Percentiles rank a stretch among this genome's conserved stretches.
Evolutionary conservation across 2,888 invertebrate genomes (phyloP).

Genomic region (Odontocolon sp.): DNA sequence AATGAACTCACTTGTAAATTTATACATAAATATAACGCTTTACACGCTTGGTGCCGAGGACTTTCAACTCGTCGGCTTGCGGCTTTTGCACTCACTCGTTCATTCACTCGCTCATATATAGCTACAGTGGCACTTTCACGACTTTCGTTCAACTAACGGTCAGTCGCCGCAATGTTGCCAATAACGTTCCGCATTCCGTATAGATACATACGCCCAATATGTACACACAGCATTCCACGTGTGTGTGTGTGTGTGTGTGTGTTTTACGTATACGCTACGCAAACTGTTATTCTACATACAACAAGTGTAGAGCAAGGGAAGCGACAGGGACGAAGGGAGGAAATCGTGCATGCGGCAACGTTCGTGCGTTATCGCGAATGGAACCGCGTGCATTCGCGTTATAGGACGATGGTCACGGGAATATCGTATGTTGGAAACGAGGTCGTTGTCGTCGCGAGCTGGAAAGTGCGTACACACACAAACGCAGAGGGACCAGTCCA

Average conservation of each 20-base stretch:
- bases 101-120: slow-evolving; percentile 41
- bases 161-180: slow-evolving; percentile 16
- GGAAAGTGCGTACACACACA: slow-evolving; percentile 12
- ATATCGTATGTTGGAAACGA: slow-evolving; percentile 47
- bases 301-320: too few relatives aligned
- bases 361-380: slow-evolving; percentile 59
- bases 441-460: slow-evolving; percentile 21
- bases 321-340: slow-evolving; percentile 16
- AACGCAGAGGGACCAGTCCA: not conserved
- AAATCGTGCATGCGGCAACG: slow-evolving; percentile 34
- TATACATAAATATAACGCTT: not conserved
- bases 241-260: not conserved
- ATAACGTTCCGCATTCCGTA: slow-evolving; percentile 15
- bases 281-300: too few relatives aligned
- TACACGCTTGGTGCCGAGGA: not conserved
- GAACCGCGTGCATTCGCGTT: slow-evolving; percentile 9
- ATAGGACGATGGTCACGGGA: slow-evolving; percentile 23
- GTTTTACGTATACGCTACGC: not conserved
- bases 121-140: slow-evolving; percentile 71
- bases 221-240: not conserved
- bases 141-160: slow-evolving; percentile 69
- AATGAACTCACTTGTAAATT: not conserved
- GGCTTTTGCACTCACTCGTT: slow-evolving; percentile 29
- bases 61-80: slow-evolving; percentile 30
- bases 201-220: not conserved